A percentile compares a stretch with the other conserved stretches of the same genome.
Evolutionary conservation across 2,113 vertebrate genomes (phyloP).

Genomic region (Sardina pilchardus): DNA sequence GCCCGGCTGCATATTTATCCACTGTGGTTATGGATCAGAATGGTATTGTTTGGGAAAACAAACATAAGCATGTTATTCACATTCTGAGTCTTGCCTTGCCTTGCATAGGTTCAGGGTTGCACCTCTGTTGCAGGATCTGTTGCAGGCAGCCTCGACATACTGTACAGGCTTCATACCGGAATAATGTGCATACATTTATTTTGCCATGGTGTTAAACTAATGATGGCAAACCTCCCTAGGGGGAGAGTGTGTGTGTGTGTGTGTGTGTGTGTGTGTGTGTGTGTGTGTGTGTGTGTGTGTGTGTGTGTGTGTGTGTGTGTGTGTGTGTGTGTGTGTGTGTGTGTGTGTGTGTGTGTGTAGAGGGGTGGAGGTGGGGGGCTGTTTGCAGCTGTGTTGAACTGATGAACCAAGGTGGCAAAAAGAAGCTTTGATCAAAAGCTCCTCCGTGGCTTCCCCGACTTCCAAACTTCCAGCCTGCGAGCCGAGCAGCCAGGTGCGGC

Average conservation of each 20-base stretch:
- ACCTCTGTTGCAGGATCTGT: neutral
- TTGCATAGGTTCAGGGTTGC: neutral
- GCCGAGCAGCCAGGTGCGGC: neutral
- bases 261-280: no score
- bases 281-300: no score
- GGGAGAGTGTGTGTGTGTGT: no score
- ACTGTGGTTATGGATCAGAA: neutral
- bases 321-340: no score
- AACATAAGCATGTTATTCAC: neutral
- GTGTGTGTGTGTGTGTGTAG: no score
- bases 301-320: no score
- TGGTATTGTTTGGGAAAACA: neutral
- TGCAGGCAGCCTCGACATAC: neutral
- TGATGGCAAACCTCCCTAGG: neutral
- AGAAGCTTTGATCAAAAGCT: neutral
- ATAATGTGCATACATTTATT: neutral
- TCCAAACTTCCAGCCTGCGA: neutral
- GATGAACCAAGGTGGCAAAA: neutral
- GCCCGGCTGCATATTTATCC: neutral
- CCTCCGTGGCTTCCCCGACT: neutral
- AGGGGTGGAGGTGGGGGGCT: neutral
- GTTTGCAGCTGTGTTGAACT: neutral
- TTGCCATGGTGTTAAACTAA: neutral
- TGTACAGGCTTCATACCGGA: neutral
- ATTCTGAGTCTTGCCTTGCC: neutral